phyloP scores from a whole-genome alignment of 2,797 vertebrate species.

The Alfaro cultratus region DNA sequence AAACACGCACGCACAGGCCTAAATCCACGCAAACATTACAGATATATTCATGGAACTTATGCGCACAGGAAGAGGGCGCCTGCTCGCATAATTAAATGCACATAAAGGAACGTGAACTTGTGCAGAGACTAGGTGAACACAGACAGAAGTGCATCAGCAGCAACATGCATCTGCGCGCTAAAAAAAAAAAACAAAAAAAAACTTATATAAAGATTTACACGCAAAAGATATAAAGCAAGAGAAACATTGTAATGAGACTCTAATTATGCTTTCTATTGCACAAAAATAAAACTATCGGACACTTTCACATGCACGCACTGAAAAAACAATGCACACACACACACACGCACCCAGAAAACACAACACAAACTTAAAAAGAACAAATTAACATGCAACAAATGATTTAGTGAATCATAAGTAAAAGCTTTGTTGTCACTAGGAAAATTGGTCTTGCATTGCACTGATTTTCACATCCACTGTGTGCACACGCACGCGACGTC shows the following conservation, averaged over 20 bases:
- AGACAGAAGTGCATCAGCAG: neutral
- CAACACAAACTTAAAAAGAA: neutral
- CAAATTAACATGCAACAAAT: neutral
- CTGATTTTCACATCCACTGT: neutral
- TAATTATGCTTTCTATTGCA: neutral
- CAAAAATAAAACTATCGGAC: neutral
- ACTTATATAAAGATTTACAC: neutral
- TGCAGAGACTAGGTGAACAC: neutral
- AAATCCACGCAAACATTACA: conserved; percentile 8
- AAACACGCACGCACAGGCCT: conserved; percentile 24
- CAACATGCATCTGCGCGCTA: neutral
- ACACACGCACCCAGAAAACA: neutral
- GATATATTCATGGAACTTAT: conserved; percentile 8
- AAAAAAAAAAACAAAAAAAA: no score
- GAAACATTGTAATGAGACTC: neutral
- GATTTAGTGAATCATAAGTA: neutral
- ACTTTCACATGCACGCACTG: neutral
- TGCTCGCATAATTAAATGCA: neutral
- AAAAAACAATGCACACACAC: neutral
- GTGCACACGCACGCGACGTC: neutral
- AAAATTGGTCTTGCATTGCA: neutral
- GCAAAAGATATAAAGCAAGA: neutral
- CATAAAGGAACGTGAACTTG: neutral
- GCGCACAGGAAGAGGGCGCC: neutral
- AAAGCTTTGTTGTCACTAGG: neutral